Conservation (phyloP, 2,113 vertebrate genomes). For the Myotis brandtii region DNA sequence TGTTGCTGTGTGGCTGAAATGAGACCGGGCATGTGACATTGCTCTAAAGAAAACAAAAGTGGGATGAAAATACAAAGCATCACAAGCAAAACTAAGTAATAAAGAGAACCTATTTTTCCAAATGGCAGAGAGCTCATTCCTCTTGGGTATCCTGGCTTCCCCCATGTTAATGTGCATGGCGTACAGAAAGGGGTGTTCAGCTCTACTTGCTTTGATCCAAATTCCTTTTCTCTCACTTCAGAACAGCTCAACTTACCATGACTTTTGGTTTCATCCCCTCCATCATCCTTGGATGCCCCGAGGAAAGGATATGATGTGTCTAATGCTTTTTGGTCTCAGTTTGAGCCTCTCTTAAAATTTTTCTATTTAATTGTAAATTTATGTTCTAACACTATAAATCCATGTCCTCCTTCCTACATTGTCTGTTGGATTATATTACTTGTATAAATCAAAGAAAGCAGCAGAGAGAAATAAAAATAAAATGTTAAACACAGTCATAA, state of each 20-base stretch:
- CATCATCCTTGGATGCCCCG: neutral
- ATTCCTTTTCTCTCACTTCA: conserved; percentile 9
- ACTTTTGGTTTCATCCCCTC: neutral
- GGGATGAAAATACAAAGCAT: neutral
- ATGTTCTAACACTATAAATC: conserved; percentile 45
- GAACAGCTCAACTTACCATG: neutral
- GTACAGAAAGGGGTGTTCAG: neutral
- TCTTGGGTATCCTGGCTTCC: neutral
- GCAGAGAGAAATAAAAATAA: conserved; percentile 64
- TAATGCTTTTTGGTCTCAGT: neutral
- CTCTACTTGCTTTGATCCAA: neutral
- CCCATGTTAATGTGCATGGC: neutral
- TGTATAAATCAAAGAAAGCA: conserved; percentile 69
- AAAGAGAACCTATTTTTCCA: neutral
- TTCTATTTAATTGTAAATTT: conserved; percentile 63
- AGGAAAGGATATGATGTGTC: neutral
- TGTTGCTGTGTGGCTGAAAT: neutral
- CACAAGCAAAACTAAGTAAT: neutral
- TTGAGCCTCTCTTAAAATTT: conserved; percentile 52
- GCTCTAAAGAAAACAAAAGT: neutral
- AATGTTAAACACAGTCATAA: conserved; percentile 50
- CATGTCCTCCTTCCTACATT: conserved; percentile 41
- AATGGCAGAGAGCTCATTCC: neutral
- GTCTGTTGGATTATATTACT: conserved; percentile 61
- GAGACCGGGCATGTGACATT: neutral